These are phyloP conservation scores for Phocoena sinus DNA, from an alignment of 2,113 vertebrate genomes.

Conservation along the genomic window DNA sequence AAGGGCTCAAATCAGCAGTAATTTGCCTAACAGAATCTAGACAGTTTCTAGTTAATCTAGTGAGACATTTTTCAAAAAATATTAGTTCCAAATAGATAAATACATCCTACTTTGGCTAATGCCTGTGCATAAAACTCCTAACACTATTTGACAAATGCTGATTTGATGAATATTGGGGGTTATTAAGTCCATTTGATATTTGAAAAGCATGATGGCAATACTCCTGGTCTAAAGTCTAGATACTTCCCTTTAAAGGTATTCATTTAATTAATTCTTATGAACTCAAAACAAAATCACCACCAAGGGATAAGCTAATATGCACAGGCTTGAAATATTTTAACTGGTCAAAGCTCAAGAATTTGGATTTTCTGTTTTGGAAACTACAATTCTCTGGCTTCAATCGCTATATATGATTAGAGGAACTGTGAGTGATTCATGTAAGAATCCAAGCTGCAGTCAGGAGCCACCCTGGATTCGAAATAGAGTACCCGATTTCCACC, in stretches of 20 bases:
- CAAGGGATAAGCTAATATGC: background rate
- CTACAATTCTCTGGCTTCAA: background rate
- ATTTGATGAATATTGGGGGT: background rate
- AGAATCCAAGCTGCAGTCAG: background rate
- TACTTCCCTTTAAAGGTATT: background rate
- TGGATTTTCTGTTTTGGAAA: background rate
- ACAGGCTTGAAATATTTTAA: background rate
- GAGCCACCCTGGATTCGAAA: background rate
- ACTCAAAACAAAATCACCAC: background rate
- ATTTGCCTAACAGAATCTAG: slow-evolving; percentile 41
- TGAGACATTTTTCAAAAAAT: background rate
- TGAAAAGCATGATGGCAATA: background rate
- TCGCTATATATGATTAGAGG: background rate
- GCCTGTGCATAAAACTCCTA: background rate
- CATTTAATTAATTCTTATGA: background rate
- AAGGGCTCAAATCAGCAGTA: slow-evolving; percentile 53
- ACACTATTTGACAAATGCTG: background rate
- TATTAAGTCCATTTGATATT: background rate
- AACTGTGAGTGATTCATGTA: background rate
- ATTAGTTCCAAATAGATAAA: background rate
- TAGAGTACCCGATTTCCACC: background rate
- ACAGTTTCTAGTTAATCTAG: background rate
- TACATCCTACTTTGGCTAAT: background rate
- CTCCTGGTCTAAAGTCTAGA: background rate
- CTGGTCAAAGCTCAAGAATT: background rate